Base-by-base conservation (phyloP, 2,888 invertebrate genomes). In the Melanostoma scalare region DNA sequence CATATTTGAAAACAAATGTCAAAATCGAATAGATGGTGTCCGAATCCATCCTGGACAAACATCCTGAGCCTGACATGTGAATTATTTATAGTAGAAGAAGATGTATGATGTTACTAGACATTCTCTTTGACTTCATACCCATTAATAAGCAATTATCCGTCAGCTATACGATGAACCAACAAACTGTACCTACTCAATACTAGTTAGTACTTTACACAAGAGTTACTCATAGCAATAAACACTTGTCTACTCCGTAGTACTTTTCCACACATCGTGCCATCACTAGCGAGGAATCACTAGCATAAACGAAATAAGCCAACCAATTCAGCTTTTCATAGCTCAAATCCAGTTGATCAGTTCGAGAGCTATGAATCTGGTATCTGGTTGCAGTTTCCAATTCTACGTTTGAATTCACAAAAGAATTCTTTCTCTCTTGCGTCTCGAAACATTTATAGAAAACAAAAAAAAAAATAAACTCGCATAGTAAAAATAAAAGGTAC, bases 311-410 rank as follows among this genome's bases (percentile, higher is more conserved):
- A 58, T 84, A 84, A 79, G 71, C 79, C 84, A 71, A 78, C 74
- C 74, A 71, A 78, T 75, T 84, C 74, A 84, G 71, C 74, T 84
- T 84, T 84, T 75, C 79, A 71, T 74, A 84, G 65, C 84, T 84
- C 79, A 84, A 84, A 84, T 84, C 84, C 84, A 84, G 84, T 84
- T 79, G 79, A 84, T 84, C 79, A 84, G 84, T 84, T 84, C 74
- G 71, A 84, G 84, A 84, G 84, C 78, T 84, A 84, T 84, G 84
- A 84, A 84, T 84, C 84, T 84, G 84, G 84, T 84, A 84, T 84
- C 84, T 84, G 84, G 84, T 79, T 79, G 78, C 79, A 79, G 84
- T 84, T 84, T 79, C 84, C 79, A 84, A 79, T 84, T 84, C 79
- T 67, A 67, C 84, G 79, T 75, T 74, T 84, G 67, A 84, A 46